These are phyloP conservation scores for Dastarcus helophoroides DNA, from an alignment of 2,888 invertebrate genomes.

Conservation along the genomic window DNA sequence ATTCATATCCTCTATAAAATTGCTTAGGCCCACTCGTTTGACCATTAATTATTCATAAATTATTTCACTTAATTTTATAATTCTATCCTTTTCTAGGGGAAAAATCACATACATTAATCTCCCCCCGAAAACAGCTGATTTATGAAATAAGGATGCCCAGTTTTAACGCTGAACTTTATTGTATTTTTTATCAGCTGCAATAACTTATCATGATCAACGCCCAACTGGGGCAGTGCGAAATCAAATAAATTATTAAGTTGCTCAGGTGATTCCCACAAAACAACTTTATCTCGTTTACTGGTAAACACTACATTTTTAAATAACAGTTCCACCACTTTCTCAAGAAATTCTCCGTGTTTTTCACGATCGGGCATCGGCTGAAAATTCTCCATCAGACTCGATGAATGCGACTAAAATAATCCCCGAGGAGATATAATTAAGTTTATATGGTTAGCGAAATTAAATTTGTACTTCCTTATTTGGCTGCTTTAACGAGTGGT, in stretches of 20 bases:
- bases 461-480: too few species aligned
- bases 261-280: constrained; percentile 41
- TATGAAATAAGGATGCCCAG: constrained; percentile 45
- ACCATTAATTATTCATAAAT: too few species aligned
- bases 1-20: too few species aligned
- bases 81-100: too few species aligned
- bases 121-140: constrained; percentile 47
- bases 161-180: constrained; percentile 45
- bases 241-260: constrained; percentile 36
- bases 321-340: constrained; percentile 32
- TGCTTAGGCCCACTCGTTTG: too few species aligned
- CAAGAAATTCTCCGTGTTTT: constrained; percentile 34
- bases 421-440: too few species aligned
- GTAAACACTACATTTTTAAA: constrained; percentile 37
- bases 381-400: constrained; percentile 31
- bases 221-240: constrained; percentile 32
- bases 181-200: constrained; percentile 37
- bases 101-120: too few species aligned
- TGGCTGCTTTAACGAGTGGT: too few species aligned
- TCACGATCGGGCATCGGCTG: constrained; percentile 30
- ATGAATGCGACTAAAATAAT: too few species aligned
- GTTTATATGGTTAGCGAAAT: too few species aligned
- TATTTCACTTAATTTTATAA: too few species aligned
- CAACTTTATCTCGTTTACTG: constrained; percentile 36
- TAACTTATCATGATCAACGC: constrained; percentile 35